These are phyloP conservation scores for Phaethornis superciliosus DNA, from an alignment of 2,113 vertebrate genomes.

Conservation along the genomic window DNA sequence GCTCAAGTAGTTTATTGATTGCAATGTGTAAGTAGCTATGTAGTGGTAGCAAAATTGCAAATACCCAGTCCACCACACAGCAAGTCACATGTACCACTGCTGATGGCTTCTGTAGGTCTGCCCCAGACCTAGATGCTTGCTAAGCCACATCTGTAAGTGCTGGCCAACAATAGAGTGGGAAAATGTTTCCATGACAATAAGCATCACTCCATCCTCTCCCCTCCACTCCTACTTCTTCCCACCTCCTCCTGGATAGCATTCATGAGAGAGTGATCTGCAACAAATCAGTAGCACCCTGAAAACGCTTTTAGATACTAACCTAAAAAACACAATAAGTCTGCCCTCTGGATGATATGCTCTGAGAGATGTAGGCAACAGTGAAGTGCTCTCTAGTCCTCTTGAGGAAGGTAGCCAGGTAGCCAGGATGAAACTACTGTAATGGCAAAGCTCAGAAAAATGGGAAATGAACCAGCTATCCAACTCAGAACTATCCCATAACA, in stretches of 20 bases:
- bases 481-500: not conserved
- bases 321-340: not conserved
- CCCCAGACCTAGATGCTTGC: not conserved
- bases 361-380: not conserved
- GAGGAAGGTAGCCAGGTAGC: not conserved
- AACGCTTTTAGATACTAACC: not conserved
- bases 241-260: not conserved
- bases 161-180: not conserved
- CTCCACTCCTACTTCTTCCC: not conserved
- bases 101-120: not conserved
- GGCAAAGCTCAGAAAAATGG: not conserved
- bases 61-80: not conserved
- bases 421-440: not conserved
- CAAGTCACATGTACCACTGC: not conserved
- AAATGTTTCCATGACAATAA: constrained; percentile 46
- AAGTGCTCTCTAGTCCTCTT: not conserved
- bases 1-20: constrained; percentile 55
- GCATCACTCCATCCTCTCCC: not conserved
- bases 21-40: not conserved
- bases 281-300: not conserved
- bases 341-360: fast-evolving
- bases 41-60: not conserved
- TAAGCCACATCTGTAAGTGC: not conserved
- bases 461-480: not conserved
- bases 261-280: not conserved